Evolutionary conservation across 2,113 vertebrate species (phyloP), one percentile per base, ranked within the genome.

Genomic region (Solea senegalensis): DNA sequence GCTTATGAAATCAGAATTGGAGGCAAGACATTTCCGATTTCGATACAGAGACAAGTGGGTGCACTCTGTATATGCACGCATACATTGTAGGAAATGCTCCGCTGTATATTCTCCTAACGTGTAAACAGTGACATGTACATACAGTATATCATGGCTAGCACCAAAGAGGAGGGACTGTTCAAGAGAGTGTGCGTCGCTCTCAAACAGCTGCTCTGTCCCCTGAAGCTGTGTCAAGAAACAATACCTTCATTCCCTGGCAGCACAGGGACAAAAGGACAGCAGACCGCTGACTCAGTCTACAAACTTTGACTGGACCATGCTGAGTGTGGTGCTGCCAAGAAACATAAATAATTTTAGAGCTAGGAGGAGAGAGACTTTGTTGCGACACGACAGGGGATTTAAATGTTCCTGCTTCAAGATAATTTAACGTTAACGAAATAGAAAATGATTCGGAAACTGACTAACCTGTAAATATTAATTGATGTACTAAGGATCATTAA

Each of bases 161-260:
- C 52, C 39, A 45, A 40, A 46, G 45, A 73, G 78, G 71, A 72
- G 57, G 45, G 72, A 73, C 78, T 62, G 78, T 87, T 46, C 57
- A 55, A 73, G 3, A 34, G 49, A 16, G 46, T 51, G 44, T 16
- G 39, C 50, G 51, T 55, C 7, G 70, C 15, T 21, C 11, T 52
- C 52, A 2, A 28, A 28, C 65, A 86, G 73, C 80, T 80, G 65
- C 21, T 69, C 41, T 62, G 41, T 13, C 43, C 65, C 26, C 28
- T 16, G 41, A 59, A 44, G 26, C 64, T 52, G 40, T 61, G 71
- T 78, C 81, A 76, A 53, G 28, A 68, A 15, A 70, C 44, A 62
- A 75, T 3, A 40, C 28, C 48, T 16, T 44, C n/a, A 16, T 44
- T 11, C 66, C 21, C 26, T 2, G 52, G 61, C 26, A 62, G 34